phyloP scores from a whole-genome alignment of 2,888 invertebrate species.

The Lasioglossum figueresi region DNA sequence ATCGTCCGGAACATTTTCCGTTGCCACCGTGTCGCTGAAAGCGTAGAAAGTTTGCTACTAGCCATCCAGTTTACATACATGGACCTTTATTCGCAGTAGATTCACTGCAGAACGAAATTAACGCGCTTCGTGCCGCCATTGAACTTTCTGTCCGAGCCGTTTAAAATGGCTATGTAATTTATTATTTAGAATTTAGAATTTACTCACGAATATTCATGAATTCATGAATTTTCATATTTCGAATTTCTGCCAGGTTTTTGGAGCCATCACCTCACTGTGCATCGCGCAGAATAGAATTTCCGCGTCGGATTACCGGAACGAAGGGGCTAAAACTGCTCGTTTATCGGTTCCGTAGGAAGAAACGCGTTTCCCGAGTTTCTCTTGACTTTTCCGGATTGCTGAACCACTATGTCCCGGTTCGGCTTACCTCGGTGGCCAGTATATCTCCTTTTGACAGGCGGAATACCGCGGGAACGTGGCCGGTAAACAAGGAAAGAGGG shows the following conservation, averaged over 20 bases:
- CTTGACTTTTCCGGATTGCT: background rate
- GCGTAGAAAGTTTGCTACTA: background rate
- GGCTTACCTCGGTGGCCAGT: slow-evolving; percentile 59
- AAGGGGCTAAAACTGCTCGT: background rate
- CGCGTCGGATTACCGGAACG: background rate
- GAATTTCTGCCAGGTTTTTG: too few species aligned
- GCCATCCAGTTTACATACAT: background rate
- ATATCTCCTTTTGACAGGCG: slow-evolving; percentile 79
- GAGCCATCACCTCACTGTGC: background rate
- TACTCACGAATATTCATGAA: too few species aligned
- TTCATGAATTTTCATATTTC: too few species aligned
- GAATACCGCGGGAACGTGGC: slow-evolving; percentile 65
- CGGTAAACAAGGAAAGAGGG: slow-evolving; percentile 69
- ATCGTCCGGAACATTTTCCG: background rate
- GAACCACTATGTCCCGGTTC: background rate
- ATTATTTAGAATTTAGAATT: too few species aligned
- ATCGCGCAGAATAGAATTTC: background rate
- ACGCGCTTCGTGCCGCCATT: background rate
- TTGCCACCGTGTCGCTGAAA: background rate
- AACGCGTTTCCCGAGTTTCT: slow-evolving; percentile 1
- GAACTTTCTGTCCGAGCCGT: background rate
- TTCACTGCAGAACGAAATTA: background rate
- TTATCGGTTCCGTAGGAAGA: background rate
- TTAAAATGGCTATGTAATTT: background rate
- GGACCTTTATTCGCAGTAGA: background rate